Percentiles rank a stretch among this genome's conserved stretches.
Evolutionary conservation across 2,797 vertebrate genomes (phyloP).

Genomic region (Gymnopithys bicolor): DNA sequence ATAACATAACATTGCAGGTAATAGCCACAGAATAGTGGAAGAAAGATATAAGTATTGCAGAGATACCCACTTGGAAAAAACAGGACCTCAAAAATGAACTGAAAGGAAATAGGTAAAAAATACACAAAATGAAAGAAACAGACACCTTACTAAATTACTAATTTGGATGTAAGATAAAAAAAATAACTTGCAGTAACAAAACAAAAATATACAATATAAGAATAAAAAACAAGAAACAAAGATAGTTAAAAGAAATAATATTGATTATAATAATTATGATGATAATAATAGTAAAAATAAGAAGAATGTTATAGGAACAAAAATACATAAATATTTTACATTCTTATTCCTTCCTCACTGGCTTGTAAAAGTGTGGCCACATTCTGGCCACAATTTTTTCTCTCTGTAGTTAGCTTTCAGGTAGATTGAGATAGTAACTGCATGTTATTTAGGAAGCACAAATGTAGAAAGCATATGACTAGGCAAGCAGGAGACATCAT

Average conservation of each 20-base stretch:
- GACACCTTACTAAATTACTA: background rate
- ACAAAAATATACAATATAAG: background rate
- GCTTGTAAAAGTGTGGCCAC: accelerated
- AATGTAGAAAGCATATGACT: background rate
- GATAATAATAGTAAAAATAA: too few species aligned
- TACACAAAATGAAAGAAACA: background rate
- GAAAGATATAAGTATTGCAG: background rate
- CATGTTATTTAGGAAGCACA: background rate
- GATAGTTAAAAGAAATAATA: background rate
- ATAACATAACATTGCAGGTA: background rate
- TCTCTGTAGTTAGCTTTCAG: background rate
- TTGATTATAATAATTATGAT: too few species aligned
- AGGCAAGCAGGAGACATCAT: background rate
- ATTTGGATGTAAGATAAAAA: background rate
- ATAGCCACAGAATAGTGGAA: background rate
- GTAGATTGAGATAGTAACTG: background rate
- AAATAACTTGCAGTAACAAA: accelerated
- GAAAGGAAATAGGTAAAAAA: background rate
- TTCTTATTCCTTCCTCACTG: background rate
- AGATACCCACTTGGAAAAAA: background rate
- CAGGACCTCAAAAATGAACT: background rate
- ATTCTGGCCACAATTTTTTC: background rate
- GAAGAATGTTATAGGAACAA: background rate
- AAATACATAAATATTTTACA: background rate
- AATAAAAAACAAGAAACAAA: background rate